Evolutionary conservation across 2,113 vertebrate genomes (phyloP).

Genomic region (Hippocampus guttulatus): DNA sequence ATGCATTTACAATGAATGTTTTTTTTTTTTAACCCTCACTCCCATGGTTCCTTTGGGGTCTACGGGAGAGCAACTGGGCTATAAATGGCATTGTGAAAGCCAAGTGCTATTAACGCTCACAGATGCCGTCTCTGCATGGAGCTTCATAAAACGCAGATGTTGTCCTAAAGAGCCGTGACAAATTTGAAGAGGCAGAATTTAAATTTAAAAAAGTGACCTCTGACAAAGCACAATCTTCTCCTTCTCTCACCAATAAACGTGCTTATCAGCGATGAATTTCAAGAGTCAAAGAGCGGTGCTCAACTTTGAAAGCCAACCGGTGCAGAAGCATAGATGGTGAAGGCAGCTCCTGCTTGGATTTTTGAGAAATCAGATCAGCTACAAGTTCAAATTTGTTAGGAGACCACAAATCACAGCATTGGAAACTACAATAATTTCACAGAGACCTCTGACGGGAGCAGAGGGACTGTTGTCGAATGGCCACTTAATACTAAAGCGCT

Average conservation of each 20-base stretch:
- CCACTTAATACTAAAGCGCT: not conserved
- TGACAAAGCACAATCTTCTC: conserved; percentile 53
- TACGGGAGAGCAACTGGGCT: conserved; percentile 65
- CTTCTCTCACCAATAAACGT: conserved; percentile 34
- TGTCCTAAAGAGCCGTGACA: conserved; percentile 59
- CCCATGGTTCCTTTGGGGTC: conserved; percentile 53
- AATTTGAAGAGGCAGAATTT: conserved; percentile 49
- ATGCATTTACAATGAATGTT: conserved; percentile 56
- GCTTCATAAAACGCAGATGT: conserved; percentile 75
- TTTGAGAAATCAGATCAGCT: conserved; percentile 62
- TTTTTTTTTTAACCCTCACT: conserved; percentile 19
- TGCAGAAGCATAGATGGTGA: conserved; percentile 42
- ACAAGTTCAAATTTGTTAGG: conserved; percentile 47
- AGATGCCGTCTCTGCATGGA: conserved; percentile 63
- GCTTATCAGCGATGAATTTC: conserved; percentile 55
- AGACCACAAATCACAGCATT: conserved; percentile 26
- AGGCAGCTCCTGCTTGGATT: conserved; percentile 50
- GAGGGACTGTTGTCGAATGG: not conserved
- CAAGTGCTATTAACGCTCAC: conserved; percentile 64
- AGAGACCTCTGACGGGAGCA: not conserved
- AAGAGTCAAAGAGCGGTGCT: conserved; percentile 29
- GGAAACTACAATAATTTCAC: not conserved
- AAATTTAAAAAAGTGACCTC: conserved; percentile 42
- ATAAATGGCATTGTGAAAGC: conserved; percentile 70
- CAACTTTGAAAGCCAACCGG: conserved; percentile 53